These are phyloP conservation scores for Ephialtes manifestator DNA, from an alignment of 2,888 invertebrate species.

Conservation along the genomic window DNA sequence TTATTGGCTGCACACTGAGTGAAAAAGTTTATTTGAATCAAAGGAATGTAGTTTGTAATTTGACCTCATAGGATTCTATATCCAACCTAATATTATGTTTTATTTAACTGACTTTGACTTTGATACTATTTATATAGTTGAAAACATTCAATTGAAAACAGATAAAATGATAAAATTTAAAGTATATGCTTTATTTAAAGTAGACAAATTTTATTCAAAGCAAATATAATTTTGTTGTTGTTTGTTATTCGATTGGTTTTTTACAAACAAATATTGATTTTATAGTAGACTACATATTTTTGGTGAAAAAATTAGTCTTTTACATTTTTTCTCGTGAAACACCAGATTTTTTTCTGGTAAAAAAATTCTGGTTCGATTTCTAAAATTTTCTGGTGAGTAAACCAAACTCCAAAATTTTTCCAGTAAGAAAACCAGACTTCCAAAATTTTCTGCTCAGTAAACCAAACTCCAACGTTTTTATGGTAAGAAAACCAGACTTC, in stretches of 20 bases:
- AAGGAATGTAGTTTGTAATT: not conserved
- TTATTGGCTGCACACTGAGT: not conserved
- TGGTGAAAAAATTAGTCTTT: too few relatives aligned
- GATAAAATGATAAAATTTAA: not conserved
- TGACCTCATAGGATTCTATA: not conserved
- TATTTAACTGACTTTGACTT: not conserved
- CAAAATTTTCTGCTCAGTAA: too few relatives aligned
- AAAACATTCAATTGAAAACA: not conserved
- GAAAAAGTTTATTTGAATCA: slow-evolving; percentile 13
- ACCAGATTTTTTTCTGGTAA: too few relatives aligned
- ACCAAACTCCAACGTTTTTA: too few relatives aligned
- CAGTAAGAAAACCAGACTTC: too few relatives aligned
- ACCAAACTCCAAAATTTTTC: too few relatives aligned
- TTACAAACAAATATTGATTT: too few relatives aligned
- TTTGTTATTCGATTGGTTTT: not conserved
- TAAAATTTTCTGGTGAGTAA: too few relatives aligned
- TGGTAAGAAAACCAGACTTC: too few relatives aligned
- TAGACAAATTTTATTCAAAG: not conserved
- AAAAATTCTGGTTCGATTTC: too few relatives aligned
- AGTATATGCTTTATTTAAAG: not conserved
- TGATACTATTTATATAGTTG: not conserved
- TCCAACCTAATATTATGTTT: not conserved
- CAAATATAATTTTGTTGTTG: not conserved
- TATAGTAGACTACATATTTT: too few relatives aligned
- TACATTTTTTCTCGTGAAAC: too few relatives aligned